These are phyloP conservation scores for Drosophila niveifrons DNA, from an alignment of 2,888 invertebrate genomes.

Conservation along the genomic window DNA sequence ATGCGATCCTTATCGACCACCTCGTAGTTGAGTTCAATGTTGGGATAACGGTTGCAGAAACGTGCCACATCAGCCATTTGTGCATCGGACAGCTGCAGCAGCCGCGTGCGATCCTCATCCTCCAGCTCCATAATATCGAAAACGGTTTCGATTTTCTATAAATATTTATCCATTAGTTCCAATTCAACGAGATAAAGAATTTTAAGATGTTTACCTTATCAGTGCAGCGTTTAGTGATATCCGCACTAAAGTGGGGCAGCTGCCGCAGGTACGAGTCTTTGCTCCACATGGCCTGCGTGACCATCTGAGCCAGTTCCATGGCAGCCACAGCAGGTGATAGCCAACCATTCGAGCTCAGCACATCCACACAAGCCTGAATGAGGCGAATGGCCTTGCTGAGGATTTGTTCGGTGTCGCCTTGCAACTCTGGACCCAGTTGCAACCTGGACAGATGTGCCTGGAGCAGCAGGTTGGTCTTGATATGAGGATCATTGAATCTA, in stretches of 20 bases:
- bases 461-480: slow-evolving; percentile 97
- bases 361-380: slow-evolving; percentile 98
- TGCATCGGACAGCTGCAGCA: slow-evolving; percentile 91
- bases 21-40: slow-evolving; percentile 97
- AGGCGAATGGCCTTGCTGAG: slow-evolving; percentile 93
- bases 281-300: slow-evolving; percentile 99
- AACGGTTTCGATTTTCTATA: slow-evolving; percentile 89
- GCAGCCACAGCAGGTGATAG: slow-evolving; percentile 98
- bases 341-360: slow-evolving; percentile 98
- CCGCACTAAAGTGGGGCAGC: slow-evolving; percentile 96
- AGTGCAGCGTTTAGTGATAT: slow-evolving; percentile 95
- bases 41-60: slow-evolving; percentile 99
- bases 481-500: slow-evolving; percentile 97
- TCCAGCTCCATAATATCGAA: slow-evolving; percentile 93
- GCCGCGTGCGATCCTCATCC: slow-evolving; percentile 93
- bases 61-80: slow-evolving; percentile 99
- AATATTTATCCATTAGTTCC: not conserved
- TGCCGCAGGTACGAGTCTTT: slow-evolving; percentile 99
- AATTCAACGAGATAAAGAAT: rapidly evolving
- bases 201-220: slow-evolving; percentile 87
- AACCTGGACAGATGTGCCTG: slow-evolving; percentile 98
- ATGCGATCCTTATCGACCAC: slow-evolving; percentile 92
- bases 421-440: slow-evolving; percentile 97
- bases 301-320: slow-evolving; percentile 99
- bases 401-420: slow-evolving; percentile 97